Evolutionary conservation across 1,140 invertebrate genomes (phyloP).

Genomic region (Trissolcus basalis): DNA sequence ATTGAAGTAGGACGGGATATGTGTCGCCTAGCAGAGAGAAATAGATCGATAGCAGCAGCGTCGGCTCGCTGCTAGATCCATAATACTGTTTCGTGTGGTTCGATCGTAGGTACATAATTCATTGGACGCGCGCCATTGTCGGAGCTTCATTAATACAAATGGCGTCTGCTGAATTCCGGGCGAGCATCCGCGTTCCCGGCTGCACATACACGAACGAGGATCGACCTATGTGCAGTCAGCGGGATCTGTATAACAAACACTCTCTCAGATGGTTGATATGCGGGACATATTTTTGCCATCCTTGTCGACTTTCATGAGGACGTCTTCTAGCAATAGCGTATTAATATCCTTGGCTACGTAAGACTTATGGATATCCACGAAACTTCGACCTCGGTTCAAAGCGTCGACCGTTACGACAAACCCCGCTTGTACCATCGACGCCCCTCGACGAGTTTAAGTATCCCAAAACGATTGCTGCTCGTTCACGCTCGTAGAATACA

Average conservation of each 20-base stretch:
- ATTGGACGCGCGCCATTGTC: constrained; percentile 75
- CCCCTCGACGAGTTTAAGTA: constrained; percentile 66
- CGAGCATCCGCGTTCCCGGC: constrained; percentile 59
- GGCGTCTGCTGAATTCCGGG: constrained; percentile 75
- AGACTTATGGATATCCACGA: constrained; percentile 68
- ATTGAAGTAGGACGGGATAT: constrained; percentile 24
- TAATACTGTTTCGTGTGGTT: constrained; percentile 68
- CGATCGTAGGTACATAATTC: constrained; percentile 76
- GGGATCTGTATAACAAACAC: constrained; percentile 54
- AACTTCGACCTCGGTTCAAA: constrained; percentile 71
- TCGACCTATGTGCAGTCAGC: constrained; percentile 39
- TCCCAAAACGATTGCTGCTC: constrained; percentile 72
- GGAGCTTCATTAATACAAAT: constrained; percentile 77
- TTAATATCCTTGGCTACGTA: constrained; percentile 71
- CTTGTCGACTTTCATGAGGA: constrained; percentile 77
- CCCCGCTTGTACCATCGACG: constrained; percentile 19
- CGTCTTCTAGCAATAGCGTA: constrained; percentile 76
- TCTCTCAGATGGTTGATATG: constrained; percentile 47
- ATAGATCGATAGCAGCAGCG: constrained; percentile 49
- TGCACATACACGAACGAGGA: constrained; percentile 47
- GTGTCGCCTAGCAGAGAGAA: constrained; percentile 20
- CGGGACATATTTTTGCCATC: constrained; percentile 73
- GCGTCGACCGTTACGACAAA: constrained; percentile 62
- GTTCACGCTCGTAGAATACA: constrained; percentile 50
- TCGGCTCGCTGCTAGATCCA: constrained; percentile 46